These are phyloP conservation scores for Drosophila rhopaloa DNA, from an alignment of 1,140 invertebrate species.

Conservation along the genomic window DNA sequence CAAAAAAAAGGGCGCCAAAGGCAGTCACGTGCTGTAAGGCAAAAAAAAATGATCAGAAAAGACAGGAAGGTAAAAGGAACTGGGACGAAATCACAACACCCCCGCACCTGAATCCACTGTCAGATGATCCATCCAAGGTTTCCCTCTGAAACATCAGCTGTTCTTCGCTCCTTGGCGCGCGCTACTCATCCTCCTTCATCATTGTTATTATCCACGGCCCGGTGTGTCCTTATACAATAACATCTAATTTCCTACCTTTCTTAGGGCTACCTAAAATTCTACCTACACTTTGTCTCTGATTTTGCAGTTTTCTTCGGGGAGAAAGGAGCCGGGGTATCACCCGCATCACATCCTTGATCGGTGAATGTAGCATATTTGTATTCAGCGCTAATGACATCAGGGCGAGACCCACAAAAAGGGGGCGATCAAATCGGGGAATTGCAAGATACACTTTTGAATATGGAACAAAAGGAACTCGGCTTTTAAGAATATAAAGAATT, in stretches of 20 bases:
- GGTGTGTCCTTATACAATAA: constrained; percentile 81
- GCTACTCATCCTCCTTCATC: constrained; percentile 55
- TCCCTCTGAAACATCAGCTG: constrained; percentile 41
- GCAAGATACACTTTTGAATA: constrained; percentile 19
- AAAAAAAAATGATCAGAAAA: background rate
- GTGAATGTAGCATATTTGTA: constrained; percentile 71
- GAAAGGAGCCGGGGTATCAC: constrained; percentile 44
- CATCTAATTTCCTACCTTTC: constrained; percentile 77
- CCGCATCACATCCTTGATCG: constrained; percentile 52
- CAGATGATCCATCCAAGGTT: constrained; percentile 58
- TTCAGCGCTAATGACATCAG: constrained; percentile 64
- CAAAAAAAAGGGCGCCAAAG: constrained; percentile 70
- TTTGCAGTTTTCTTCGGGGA: constrained; percentile 48
- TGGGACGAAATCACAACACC: constrained; percentile 61
- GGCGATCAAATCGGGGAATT: constrained; percentile 16
- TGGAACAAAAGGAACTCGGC: background rate
- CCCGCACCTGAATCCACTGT: constrained; percentile 71
- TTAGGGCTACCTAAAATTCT: constrained; percentile 45
- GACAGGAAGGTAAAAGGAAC: constrained; percentile 16
- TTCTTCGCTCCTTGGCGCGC: constrained; percentile 54
- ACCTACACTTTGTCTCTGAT: constrained; percentile 53
- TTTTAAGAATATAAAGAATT: background rate
- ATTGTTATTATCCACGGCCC: constrained; percentile 80
- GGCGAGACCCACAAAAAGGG: constrained; percentile 15
- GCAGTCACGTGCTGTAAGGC: constrained; percentile 63